Evolutionary conservation across 2,113 vertebrate species (phyloP), one percentile per base, ranked within the genome.

Genomic region (Syngnathoides biaculeatus): DNA sequence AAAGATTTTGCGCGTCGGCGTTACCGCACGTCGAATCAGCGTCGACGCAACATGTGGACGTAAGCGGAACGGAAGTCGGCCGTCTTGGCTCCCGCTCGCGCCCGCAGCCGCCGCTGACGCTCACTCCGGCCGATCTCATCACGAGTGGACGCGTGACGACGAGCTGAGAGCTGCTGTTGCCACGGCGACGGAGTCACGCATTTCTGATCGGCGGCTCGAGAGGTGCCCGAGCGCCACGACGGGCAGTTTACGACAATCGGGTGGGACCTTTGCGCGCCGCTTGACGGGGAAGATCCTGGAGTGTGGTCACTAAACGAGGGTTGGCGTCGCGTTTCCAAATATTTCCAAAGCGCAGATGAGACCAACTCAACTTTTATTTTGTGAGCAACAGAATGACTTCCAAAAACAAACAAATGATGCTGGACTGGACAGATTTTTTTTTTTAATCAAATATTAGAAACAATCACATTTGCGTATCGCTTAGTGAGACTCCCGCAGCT

Each of bases 111-210:
- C 53, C 14, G 15, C 14, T 57, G 55, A 57, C 55, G 19, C 19
- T 27, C 26, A 24, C 17, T 26, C 9, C 6, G 55, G 15, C 27
- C 38, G 56, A 35, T 17, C 27, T 8, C 13, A 19, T 58, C 30
- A 27, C 26, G 35, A 19, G 81, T 75, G 68, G 69, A 76, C 71
- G 79, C 81, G 84, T 87, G 85, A 84, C 64, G 84, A 73, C 72
- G 55, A n/a, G n/a, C n/a, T 68, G 56, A 78, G 83, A 88, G 88
- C 85, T 89, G 89, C 88, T 86, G 90, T 92, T 91, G 90, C 90
- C 88, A 92, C 90, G 90, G 91, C 81, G 87, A 91, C 88, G 59
- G 79, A 82, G 82, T 81, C 77, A 86, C 79, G 69, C 70, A 79
- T 73, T 82, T 74, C 76, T 78, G 77, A n/a, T 72, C 71, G 74